Base-by-base conservation (phyloP, 2,888 invertebrate genomes). In the Eupithecia exiguata region DNA sequence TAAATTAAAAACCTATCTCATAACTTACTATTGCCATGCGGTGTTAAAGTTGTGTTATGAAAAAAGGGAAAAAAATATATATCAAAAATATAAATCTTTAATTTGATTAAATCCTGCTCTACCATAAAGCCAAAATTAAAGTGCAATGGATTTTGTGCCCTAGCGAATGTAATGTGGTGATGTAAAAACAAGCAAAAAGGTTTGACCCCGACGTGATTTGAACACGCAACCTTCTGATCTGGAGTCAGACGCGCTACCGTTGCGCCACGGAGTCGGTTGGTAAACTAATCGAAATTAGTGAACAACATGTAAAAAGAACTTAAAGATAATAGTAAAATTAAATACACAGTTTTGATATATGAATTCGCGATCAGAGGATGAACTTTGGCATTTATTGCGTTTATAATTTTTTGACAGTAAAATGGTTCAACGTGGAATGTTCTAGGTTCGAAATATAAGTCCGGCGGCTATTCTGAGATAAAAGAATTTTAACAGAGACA, bases 161-260 rank as follows among this genome's bases (percentile, higher is more conserved):
- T 21, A 21, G 10, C n/a, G 5, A 53, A 53, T 53, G 53, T 53
- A 53, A 49, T n/a, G 2, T 36, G 6, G 30, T 30, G 14, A 18
- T 5, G n/a, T 3, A 46, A 71, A 71, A 71, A 58, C 14, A 68
- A 43, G 62, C 71, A 76, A 76, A 76, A 78, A 40, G 7, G 1
- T 18, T 88, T 97, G 97, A 97, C 97, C 97, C 97, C 97, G 97
- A 97, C 97, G 97, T 97, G 97, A 97, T 97, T 97, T 97, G 97
- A 98, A 98, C 97, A 97, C 97, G 97, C 97, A 98, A 97, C 97
- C 97, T 98, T 98, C 97, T 97, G 98, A 98, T 97, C 97, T 98
- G 98, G 97, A 98, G 97, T 98, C 97, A 97, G 97, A 97, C 97
- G 97, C 98, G 97, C 97, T 98, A 98, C 98, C 98, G 97, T 98